phyloP scores from a whole-genome alignment of 2,797 vertebrate species.

The Sphaeramia orbicularis region DNA sequence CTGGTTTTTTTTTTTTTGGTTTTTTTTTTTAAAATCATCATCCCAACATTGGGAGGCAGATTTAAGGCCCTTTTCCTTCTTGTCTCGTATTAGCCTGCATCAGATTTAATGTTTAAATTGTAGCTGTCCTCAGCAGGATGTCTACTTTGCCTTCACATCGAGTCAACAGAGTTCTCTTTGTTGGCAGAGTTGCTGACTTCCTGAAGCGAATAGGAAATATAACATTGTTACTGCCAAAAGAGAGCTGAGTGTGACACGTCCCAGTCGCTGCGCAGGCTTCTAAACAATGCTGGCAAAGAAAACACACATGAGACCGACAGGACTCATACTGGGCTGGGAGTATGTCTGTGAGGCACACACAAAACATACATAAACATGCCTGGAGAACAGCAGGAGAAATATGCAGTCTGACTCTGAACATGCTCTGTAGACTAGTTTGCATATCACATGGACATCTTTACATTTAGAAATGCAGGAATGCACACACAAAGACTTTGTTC shows the following conservation, averaged over 20 bases:
- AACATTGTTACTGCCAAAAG: conserved; percentile 12
- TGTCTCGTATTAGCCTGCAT: conserved; percentile 14
- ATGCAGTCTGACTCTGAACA: conserved; percentile 5
- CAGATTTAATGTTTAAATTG: conserved; percentile 24
- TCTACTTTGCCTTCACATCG: conserved; percentile 25
- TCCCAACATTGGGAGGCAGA: background rate
- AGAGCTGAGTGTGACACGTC: conserved; percentile 3
- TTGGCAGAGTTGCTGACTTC: conserved; percentile 29
- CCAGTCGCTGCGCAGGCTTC: conserved; percentile 14
- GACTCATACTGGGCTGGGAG: conserved; percentile 6
- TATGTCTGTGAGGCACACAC: conserved; percentile 4
- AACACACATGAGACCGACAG: background rate
- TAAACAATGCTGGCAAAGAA: conserved; percentile 35
- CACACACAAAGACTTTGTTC: background rate
- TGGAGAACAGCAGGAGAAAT: conserved; percentile 1
- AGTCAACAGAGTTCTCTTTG: conserved; percentile 38
- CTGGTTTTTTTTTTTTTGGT: too few species aligned
- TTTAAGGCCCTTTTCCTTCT: conserved; percentile 5
- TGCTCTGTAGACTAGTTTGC: conserved; percentile 13
- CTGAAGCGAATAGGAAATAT: conserved; percentile 31
- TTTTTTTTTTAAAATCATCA: background rate
- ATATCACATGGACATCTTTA: conserved; percentile 24
- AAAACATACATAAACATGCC: conserved; percentile 13
- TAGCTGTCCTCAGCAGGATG: conserved; percentile 47
- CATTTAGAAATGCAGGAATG: background rate